Evolutionary conservation across 2,113 vertebrate species (phyloP), one percentile per base, ranked within the genome.

Genomic region (Austrofundulus limnaeus): DNA sequence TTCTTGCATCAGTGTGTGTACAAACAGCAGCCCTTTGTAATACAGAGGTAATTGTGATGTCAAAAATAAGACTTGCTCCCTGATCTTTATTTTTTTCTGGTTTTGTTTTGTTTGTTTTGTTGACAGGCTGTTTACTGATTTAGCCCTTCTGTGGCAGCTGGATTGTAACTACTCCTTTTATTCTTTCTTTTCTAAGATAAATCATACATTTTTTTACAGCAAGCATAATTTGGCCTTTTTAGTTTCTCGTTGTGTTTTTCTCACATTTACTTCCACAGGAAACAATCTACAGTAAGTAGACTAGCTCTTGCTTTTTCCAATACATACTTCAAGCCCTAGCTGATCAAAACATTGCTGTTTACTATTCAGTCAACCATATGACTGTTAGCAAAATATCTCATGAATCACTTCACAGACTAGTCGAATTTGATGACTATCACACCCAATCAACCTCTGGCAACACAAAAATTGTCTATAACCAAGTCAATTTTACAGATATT

Each of bases 161-260:
- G 62, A 77, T 70, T 81, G 64, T 66, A 72, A 64, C 54, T 25
- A 56, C 50, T 59, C 23, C 62, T 72, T 20, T 53, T 53, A n/a
- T 46, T 68, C 42, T 69, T 52, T 78, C 47, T 70, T 78, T 77
- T 82, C 73, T 80, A 75, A 75, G 70, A 74, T 70, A 54, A 54
- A 71, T 64, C 81, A 65, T 52, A 65, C 63, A 72, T 85, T 85
- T 85, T 85, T 85, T 85, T 82, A 87, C 69, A 34, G 72, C 65
- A 66, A 59, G 61, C 75, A 72, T 78, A 61, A 74, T 71, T 60
- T 63, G 12, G 1, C 70, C 56, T 83, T 52, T 64, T 50, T 43
- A 9, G 70, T 62, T 68, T 70, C 31, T 50, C 19, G 68, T 57
- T 68, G 41, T 31, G 11, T 53, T 28, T 70, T 24, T 9, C 28